Base-by-base conservation (phyloP, 2,113 vertebrate species). In the Callopanchax toddi region DNA sequence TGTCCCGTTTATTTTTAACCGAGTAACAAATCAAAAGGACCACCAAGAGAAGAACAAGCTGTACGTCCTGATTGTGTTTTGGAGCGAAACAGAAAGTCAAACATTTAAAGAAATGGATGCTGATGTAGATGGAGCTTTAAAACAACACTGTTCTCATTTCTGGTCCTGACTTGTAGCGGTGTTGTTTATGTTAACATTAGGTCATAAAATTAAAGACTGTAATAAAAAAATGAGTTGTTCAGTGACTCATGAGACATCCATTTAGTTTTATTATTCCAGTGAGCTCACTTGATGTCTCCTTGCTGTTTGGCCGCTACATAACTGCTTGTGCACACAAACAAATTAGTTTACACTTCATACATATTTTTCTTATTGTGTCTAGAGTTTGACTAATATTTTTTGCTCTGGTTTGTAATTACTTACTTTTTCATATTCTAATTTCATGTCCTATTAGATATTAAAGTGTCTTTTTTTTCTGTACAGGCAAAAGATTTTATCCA, bases 401-500 rank as follows among this genome's bases (percentile, higher is more conserved):
- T 26, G 26, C 26, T 26, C 26, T 26, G 6, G 26, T 3, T 26
- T 4, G 26, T 26, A 6, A 26, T 26, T 26, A 26, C 26, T 26
- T 4, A 26, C 26, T 26, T 26, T 3, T 26, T 26, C 6, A 4
- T 4, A 6, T 26, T 26, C 26, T 6, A 4, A 4, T 6, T 26
- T 26, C 6, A 4, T 6, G 3, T 26, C 6, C 26, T 26, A 4
- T 26, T 6, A n/a, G 16, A 3, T 7, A 9, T 44, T 18, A 10
- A 44, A 44, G 10, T 3, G 9, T 10, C 7, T 18, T 34, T 32
- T 20, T 11, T 10, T 11, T 73, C 13, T 23, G 7, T 46, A 11
- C 74, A 97, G 95, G 91, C 95, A 0, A 99, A 99, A 87, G 97
- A 97, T 67, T 98, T 99, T 87, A 99, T 98, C 91, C 96, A 97